Conservation (phyloP, 1,140 invertebrate genomes). For the Ips nitidus region DNA sequence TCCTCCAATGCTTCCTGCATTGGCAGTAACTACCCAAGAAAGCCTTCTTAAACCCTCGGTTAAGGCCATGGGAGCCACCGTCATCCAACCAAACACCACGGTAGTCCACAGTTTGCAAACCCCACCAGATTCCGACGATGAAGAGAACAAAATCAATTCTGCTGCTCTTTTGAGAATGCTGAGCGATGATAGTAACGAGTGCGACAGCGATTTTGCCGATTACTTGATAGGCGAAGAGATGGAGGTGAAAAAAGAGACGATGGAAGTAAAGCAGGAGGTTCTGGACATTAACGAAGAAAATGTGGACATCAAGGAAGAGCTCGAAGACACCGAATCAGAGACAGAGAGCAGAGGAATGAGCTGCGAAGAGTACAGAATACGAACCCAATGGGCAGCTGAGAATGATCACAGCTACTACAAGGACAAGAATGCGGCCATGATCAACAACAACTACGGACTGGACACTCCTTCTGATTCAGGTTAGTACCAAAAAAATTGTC, state of each 20-base stretch:
- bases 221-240: conserved; percentile 44
- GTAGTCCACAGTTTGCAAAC: conserved; percentile 39
- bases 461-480: conserved; percentile 86
- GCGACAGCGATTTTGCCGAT: conserved; percentile 39
- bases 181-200: conserved; percentile 42
- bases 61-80: conserved; percentile 30
- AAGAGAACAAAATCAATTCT: conserved; percentile 40
- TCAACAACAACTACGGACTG: conserved; percentile 63
- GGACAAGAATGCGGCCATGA: conserved; percentile 55
- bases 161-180: conserved; percentile 40
- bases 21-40: conserved; percentile 28
- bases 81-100: neutral
- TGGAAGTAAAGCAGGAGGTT: conserved; percentile 41
- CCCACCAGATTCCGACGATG: conserved; percentile 53
- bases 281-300: conserved; percentile 40
- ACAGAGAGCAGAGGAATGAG: conserved; percentile 41
- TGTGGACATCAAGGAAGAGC: conserved; percentile 47
- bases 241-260: conserved; percentile 43
- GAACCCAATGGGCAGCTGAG: conserved; percentile 39
- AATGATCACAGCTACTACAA: conserved; percentile 70
- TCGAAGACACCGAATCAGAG: conserved; percentile 35
- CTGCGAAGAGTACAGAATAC: conserved; percentile 40
- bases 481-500: conserved; percentile 55
- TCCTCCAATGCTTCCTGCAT: conserved; percentile 3
- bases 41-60: conserved; percentile 38